phyloP scores from a whole-genome alignment of 2,888 invertebrate species.

The Chesias legatella region DNA sequence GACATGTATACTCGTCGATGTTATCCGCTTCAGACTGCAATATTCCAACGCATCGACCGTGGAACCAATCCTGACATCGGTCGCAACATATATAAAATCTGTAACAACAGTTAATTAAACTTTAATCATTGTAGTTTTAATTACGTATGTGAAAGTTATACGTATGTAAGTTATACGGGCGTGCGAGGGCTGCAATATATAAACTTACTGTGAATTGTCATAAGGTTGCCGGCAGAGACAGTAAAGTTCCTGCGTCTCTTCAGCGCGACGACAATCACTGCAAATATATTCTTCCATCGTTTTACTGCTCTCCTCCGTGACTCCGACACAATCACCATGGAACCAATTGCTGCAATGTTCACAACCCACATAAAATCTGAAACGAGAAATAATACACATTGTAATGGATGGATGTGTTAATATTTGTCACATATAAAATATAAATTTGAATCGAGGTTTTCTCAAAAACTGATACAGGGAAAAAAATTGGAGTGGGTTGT shows the following conservation, averaged over 20 bases:
- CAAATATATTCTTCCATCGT: slow-evolving; percentile 94
- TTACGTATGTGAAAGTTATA: too few relatives aligned
- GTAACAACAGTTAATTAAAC: slow-evolving; percentile 48
- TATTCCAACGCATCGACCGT: slow-evolving; percentile 97
- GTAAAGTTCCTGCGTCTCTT: slow-evolving; percentile 95
- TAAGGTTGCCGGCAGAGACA: slow-evolving; percentile 98
- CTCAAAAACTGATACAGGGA: too few relatives aligned
- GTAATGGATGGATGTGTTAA: too few relatives aligned
- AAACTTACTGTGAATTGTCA: slow-evolving; percentile 95
- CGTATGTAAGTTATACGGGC: too few relatives aligned
- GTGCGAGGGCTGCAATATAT: too few relatives aligned
- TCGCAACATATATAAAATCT: slow-evolving; percentile 99
- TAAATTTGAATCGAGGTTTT: too few relatives aligned
- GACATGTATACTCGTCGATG: slow-evolving; percentile 98
- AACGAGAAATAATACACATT: slow-evolving; percentile 17
- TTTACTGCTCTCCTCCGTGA: slow-evolving; percentile 95
- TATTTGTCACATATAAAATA: too few relatives aligned
- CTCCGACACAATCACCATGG: slow-evolving; percentile 97
- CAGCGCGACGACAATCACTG: slow-evolving; percentile 90
- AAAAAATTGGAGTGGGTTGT: too few relatives aligned
- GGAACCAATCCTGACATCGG: slow-evolving; percentile 99
- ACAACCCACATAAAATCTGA: slow-evolving; percentile 97
- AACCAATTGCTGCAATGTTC: slow-evolving; percentile 99
- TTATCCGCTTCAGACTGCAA: slow-evolving; percentile 95
- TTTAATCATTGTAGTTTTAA: too few relatives aligned